Percentiles rank a stretch among this genome's conserved stretches.
These are phyloP conservation scores for Noctua janthina DNA, from an alignment of 2,888 invertebrate species.

Conservation along the genomic window DNA sequence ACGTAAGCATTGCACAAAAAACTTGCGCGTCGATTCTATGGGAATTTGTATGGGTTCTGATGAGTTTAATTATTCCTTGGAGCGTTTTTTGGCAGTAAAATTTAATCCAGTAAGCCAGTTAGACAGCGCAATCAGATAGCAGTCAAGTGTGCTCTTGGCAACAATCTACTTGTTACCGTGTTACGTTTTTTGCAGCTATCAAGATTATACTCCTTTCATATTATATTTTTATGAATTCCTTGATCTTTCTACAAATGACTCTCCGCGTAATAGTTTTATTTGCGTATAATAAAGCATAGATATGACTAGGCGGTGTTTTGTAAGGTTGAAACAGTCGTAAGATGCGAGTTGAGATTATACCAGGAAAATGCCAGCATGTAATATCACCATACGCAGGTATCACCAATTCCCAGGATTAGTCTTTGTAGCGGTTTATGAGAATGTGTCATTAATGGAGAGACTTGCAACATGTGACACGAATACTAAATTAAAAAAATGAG, in stretches of 20 bases:
- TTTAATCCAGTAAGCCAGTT: conserved; percentile 51
- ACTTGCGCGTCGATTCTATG: conserved; percentile 65
- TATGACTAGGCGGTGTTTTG: conserved; percentile 31
- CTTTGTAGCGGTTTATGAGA: conserved; percentile 6
- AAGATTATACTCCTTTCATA: conserved; percentile 47
- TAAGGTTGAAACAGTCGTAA: conserved; percentile 38
- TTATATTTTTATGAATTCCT: conserved; percentile 35
- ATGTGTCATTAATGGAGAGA: conserved; percentile 4
- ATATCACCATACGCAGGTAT: conserved; percentile 3
- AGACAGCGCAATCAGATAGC: conserved; percentile 45
- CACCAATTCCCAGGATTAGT: conserved; percentile 28
- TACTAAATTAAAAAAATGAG: not conserved
- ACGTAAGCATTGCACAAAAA: conserved; percentile 75
- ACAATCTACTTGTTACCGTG: conserved; percentile 59
- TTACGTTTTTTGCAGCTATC: conserved; percentile 58
- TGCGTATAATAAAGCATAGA: conserved; percentile 45
- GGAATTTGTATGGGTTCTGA: conserved; percentile 69
- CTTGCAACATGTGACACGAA: not conserved
- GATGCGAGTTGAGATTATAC: conserved; percentile 54
- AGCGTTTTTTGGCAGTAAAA: conserved; percentile 57
- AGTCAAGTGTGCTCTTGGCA: conserved; percentile 55
- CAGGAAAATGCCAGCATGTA: conserved; percentile 49
- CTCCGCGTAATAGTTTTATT: conserved; percentile 39
- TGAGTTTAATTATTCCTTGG: conserved; percentile 65
- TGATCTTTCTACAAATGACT: conserved; percentile 29